These are phyloP conservation scores for Sinotaia quadrata DNA, from an alignment of 2,888 invertebrate genomes.

Conservation along the genomic window DNA sequence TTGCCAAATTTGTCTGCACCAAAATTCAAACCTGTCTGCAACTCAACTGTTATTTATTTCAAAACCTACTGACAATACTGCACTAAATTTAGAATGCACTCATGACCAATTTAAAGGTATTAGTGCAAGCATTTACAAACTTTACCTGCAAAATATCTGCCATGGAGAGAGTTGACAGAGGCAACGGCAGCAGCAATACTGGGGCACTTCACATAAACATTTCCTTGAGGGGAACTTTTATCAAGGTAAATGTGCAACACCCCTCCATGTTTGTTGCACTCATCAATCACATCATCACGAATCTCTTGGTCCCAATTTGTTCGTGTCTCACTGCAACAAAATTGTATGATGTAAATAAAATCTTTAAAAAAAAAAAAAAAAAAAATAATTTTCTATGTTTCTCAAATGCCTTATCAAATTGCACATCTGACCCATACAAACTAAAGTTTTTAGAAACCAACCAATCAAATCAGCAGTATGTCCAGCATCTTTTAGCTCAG, in stretches of 20 bases:
- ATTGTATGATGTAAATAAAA: background rate
- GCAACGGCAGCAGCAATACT: conserved; percentile 96
- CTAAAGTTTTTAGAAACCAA: too few relatives aligned
- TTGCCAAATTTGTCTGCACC: too few relatives aligned
- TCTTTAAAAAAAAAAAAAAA: background rate
- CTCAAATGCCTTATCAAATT: background rate
- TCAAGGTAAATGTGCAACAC: conserved; percentile 96
- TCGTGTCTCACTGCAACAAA: conserved; percentile 79
- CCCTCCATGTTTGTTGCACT: conserved; percentile 98
- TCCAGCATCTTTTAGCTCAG: too few relatives aligned
- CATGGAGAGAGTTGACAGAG: conserved; percentile 96
- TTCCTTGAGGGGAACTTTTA: conserved; percentile 92
- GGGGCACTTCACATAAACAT: conserved; percentile 99
- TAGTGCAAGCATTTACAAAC: too few relatives aligned
- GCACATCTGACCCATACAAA: background rate
- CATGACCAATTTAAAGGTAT: too few relatives aligned
- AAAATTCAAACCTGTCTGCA: too few relatives aligned
- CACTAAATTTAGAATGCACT: too few relatives aligned
- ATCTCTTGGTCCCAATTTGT: conserved; percentile 93
- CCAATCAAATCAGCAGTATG: too few relatives aligned
- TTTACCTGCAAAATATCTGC: conserved; percentile 96
- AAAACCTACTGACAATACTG: too few relatives aligned
- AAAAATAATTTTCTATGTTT: too few relatives aligned
- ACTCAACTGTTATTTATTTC: too few relatives aligned
- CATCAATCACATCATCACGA: conserved; percentile 96